Base-by-base conservation (phyloP, 1,140 invertebrate species). In the Trachelipus rathkii region DNA sequence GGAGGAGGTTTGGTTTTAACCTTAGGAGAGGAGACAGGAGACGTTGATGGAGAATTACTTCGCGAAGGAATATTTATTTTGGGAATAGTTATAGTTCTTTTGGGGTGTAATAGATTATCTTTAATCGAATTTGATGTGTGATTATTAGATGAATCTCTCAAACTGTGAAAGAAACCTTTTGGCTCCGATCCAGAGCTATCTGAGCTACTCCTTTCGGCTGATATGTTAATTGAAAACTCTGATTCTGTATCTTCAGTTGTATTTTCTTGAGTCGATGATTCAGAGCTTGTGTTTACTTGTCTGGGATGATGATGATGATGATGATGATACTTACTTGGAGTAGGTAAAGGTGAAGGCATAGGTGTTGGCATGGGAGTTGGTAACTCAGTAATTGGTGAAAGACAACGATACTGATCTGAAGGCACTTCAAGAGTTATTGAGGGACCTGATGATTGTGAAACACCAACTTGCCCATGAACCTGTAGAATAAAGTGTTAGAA, bases 371-470 rank as follows among this genome's bases (percentile, higher is more conserved):
- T 50, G 0, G 90, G 91, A 5, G 90, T 91, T 0, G 91, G 90
- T 72, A 91, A 84, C 84, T 92, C 90, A 69, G 90, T 85, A 75
- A 92, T 91, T 0, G 91, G 90, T 44, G 90, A 92, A 72, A 92
- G 86, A 83, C 90, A 91, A 83, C 90, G 90, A 75, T 84, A 84
- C 50, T 90, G 90, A 82, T 86, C 86, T 81, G 87, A 88, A 9
- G 91, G 90, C 75, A 91, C 89, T 86, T 92, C 91, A 44, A 92
- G 85, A 13, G 91, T 86, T 77, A 92, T 91, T 43, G 89, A 89
- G 13, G 90, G 89, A 33, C 90, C 84, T 90, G 89, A 33, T 89
- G 84, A 4, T 89, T 84, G 81, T 11, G 77, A 66, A 68, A 45
- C 66, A 23, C 75, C 77, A 24, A 71, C 74, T n/a, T 53, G 67